These are phyloP conservation scores for Rhopalosiphum nymphaeae DNA, from an alignment of 2,888 invertebrate species.

Conservation along the genomic window DNA sequence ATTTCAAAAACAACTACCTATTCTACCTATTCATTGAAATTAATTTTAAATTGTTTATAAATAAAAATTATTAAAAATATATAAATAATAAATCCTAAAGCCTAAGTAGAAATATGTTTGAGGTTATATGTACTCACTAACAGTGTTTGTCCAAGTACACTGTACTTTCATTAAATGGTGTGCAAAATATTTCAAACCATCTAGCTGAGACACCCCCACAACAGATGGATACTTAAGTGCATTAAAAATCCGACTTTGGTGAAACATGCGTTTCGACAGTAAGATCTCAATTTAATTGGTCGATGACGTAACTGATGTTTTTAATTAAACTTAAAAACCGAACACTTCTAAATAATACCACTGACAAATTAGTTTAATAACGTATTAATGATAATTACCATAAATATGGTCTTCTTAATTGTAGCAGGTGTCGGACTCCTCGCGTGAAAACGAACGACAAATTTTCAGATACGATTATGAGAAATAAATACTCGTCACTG, in stretches of 20 bases:
- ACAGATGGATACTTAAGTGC: background rate
- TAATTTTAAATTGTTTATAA: background rate
- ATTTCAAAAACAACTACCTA: background rate
- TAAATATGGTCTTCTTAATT: slow-evolving; percentile 47
- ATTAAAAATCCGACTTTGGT: background rate
- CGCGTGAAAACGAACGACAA: slow-evolving; percentile 41
- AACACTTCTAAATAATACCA: background rate
- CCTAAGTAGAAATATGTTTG: slow-evolving; percentile 40
- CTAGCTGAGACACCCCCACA: background rate
- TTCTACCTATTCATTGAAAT: background rate
- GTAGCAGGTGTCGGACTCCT: slow-evolving; percentile 47
- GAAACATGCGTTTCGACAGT: slow-evolving; percentile 51
- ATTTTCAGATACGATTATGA: slow-evolving; percentile 51
- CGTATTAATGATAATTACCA: slow-evolving; percentile 54
- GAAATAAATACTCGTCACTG: slow-evolving; percentile 65
- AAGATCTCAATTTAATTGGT: slow-evolving; percentile 36
- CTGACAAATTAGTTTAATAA: background rate
- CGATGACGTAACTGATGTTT: slow-evolving; percentile 56
- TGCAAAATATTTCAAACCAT: slow-evolving; percentile 6
- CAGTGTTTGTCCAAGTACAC: background rate
- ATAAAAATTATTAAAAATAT: background rate
- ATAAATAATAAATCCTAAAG: background rate
- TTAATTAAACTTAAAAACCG: slow-evolving; percentile 7
- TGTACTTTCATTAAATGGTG: background rate
- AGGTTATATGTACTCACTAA: slow-evolving; percentile 60